phyloP scores from a whole-genome alignment of 2,888 invertebrate genomes.

The Diachrysia chrysitis region DNA sequence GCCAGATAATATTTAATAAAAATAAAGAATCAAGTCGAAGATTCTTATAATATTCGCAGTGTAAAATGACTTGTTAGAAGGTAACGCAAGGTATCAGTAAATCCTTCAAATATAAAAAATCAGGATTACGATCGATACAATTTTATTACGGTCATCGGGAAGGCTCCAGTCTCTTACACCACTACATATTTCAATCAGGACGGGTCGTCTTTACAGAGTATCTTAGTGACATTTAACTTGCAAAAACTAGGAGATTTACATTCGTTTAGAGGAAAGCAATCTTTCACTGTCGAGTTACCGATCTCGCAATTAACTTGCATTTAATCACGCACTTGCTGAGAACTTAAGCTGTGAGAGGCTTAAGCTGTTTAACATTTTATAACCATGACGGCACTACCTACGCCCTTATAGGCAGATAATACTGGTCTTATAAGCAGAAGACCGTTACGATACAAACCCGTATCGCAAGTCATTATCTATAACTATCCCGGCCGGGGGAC shows the following conservation, averaged over 20 bases:
- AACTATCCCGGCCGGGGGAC: conserved; percentile 47
- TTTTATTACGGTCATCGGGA: not conserved
- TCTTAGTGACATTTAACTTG: not conserved
- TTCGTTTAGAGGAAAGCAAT: conserved; percentile 1
- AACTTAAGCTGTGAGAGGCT: too few species aligned
- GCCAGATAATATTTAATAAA: too few species aligned
- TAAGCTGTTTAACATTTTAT: not conserved
- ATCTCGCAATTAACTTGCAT: conserved; percentile 3
- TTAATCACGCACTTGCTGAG: not conserved
- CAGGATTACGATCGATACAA: not conserved
- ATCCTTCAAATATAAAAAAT: too few species aligned
- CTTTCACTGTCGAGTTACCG: conserved; percentile 1
- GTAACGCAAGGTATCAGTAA: too few species aligned
- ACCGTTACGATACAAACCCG: conserved; percentile 42
- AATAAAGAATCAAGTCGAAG: too few species aligned
- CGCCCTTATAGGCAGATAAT: not conserved
- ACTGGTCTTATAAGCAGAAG: conserved; percentile 6
- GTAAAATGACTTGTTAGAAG: too few species aligned
- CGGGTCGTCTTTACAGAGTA: not conserved
- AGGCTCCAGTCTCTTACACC: not conserved
- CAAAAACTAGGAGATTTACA: not conserved
- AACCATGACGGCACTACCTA: not conserved
- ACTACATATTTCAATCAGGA: conserved; percentile 1
- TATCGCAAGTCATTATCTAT: conserved; percentile 45
- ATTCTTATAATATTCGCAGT: too few species aligned